Conservation (phyloP, 2,797 vertebrate species). For the Danio aesculapii region DNA sequence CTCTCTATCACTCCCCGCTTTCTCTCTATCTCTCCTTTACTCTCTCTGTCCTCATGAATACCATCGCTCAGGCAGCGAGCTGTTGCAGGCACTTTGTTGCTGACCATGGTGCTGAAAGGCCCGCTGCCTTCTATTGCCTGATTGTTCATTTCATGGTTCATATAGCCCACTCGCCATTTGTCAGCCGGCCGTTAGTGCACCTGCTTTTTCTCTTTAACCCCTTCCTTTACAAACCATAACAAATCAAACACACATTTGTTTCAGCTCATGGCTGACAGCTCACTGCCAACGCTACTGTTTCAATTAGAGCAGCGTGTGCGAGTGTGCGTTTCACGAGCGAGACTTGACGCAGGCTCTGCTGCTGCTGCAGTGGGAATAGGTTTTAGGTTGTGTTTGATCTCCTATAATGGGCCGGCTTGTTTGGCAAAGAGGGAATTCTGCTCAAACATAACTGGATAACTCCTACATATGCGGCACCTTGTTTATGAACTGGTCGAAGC, state of each 20-base stretch:
- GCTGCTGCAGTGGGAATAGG: conserved; percentile 43
- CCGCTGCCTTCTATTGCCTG: conserved; percentile 83
- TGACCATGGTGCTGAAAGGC: conserved; percentile 85
- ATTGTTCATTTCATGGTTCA: conserved; percentile 90
- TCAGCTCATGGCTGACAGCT: conserved; percentile 65
- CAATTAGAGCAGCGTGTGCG: conserved; percentile 64
- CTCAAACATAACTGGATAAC: conserved; percentile 34
- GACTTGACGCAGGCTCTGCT: not conserved
- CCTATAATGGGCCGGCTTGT: conserved; percentile 48
- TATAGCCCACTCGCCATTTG: conserved; percentile 85
- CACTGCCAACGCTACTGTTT: conserved; percentile 67
- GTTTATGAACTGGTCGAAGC: conserved; percentile 33
- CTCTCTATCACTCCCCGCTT: conserved; percentile 52
- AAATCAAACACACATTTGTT: conserved; percentile 83
- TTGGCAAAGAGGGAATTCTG: conserved; percentile 32
- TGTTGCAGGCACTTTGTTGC: conserved; percentile 86
- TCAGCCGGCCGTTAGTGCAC: conserved; percentile 83
- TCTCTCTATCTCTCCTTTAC: conserved; percentile 64
- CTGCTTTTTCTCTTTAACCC: conserved; percentile 85
- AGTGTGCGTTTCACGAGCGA: conserved; percentile 31
- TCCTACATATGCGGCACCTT: not conserved
- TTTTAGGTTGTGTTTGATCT: conserved; percentile 49
- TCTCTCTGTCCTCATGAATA: conserved; percentile 74
- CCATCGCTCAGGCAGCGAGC: conserved; percentile 83
- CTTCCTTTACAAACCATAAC: conserved; percentile 83